Evolutionary conservation across 2,113 vertebrate species (phyloP), one percentile per base, ranked within the genome.

Genomic region (Gadus chalcogrammus): DNA sequence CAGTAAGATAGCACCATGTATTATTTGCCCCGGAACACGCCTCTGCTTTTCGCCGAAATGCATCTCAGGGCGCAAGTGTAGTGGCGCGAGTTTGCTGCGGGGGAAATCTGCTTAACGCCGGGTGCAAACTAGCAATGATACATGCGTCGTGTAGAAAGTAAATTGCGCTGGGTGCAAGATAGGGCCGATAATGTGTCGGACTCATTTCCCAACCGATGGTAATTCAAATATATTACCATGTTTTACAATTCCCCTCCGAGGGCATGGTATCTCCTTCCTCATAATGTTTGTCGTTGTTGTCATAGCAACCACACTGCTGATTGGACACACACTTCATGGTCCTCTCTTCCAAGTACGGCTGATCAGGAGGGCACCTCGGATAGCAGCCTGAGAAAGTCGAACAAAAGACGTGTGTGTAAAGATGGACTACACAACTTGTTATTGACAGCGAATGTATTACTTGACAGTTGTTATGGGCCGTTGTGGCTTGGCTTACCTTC

Each of bases 321-420:
- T 22, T 0, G 53, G 72, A 13, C 68, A 96, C 94, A 81, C 96
- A 98, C 4, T 81, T 85, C 95, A 96, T 97, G 0, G 69, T 84
- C 60, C 72, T 90, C 81, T 98, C 95, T 22, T 96, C 92, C 28
- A 96, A 92, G 89, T 93, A 93, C 4, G 93, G 77, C 1, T 87
- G 78, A 20, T 88, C 82, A 3, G 76, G 61, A 3, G 95, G 94
- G 77, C 96, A 98, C 4, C 84, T 85, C 76, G 96, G 94, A 81
- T 96, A 98, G 80, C 95, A 98, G 9, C 96, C 96, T 98, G 79
- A 15, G 64, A 79, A 82, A 12, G 5, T 48, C 7, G 12, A 48
- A 35, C 31, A 35, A 77, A 16, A 24, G 8, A 64, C 60, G 56
- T 13, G 53, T 48, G 42, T 48, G 2, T 48, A 13, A 12, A 48